A percentile compares a stretch with the other conserved stretches of the same genome.
Evolutionary conservation across 1,140 invertebrate genomes (phyloP).

Genomic region (Eciton burchellii): DNA sequence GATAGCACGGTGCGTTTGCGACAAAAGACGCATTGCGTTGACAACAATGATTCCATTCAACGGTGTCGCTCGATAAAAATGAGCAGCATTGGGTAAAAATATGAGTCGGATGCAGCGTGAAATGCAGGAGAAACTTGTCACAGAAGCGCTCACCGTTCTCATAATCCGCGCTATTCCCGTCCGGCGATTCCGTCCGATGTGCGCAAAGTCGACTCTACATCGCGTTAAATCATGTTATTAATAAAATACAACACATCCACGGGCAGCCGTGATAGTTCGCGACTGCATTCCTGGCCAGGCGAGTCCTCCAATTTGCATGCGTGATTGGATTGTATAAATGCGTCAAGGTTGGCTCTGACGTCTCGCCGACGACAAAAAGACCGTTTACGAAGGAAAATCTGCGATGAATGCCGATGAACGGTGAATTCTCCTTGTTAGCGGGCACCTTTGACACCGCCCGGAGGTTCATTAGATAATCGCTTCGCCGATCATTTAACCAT

Average conservation of each 20-base stretch:
- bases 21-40: slow-evolving; percentile 10
- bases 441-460: slow-evolving; percentile 18
- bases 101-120: neutral
- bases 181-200: neutral
- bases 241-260: slow-evolving; percentile 15
- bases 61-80: slow-evolving; percentile 27
- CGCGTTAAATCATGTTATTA: neutral
- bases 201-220: neutral
- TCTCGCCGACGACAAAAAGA: slow-evolving; percentile 38
- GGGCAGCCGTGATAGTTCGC: neutral
- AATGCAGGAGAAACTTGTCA: neutral
- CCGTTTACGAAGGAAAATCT: neutral
- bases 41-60: slow-evolving; percentile 16
- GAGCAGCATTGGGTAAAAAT: slow-evolving; percentile 1
- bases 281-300: neutral
- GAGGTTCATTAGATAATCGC: slow-evolving; percentile 10
- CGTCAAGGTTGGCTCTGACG: slow-evolving; percentile 59
- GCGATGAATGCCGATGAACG: neutral
- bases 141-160: neutral
- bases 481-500: neutral
- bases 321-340: slow-evolving; percentile 65
- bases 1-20: slow-evolving; percentile 9
- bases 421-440: slow-evolving; percentile 9
- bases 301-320: slow-evolving; percentile 8
- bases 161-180: neutral